A percentile compares a stretch with the other conserved stretches of the same genome.
Conservation (phyloP, 2,888 invertebrate genomes). For the Tachystola acroxantha region DNA sequence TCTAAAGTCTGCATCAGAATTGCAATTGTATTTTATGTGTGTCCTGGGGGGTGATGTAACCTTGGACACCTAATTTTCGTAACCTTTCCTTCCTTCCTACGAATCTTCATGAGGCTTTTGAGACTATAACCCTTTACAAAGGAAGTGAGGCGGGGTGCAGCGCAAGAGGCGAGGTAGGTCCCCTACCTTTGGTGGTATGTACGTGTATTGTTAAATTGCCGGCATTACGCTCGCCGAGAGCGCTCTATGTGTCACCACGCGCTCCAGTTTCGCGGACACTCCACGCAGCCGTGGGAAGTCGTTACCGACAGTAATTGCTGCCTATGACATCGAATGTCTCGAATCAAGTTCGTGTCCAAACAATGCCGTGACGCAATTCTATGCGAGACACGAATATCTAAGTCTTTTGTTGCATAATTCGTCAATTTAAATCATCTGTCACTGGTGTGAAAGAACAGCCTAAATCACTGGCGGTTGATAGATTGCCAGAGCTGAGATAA, state of each 20-base stretch:
- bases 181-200: conserved; percentile 29
- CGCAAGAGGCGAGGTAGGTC: conserved; percentile 23
- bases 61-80: no score
- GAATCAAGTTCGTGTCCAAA: conserved; percentile 35
- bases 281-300: conserved; percentile 57
- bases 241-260: conserved; percentile 55
- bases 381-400: conserved; percentile 1
- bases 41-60: no score
- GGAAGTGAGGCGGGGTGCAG: neutral
- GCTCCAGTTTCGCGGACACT: conserved; percentile 57
- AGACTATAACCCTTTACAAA: neutral
- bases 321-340: conserved; percentile 34
- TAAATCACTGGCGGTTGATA: neutral
- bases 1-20: no score
- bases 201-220: conserved; percentile 49
- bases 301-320: conserved; percentile 46
- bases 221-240: conserved; percentile 44
- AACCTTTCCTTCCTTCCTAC: no score
- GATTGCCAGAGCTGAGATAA: neutral
- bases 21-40: no score
- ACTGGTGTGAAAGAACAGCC: neutral
- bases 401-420: conserved; percentile 2
- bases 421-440: neutral
- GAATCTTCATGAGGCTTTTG: no score
- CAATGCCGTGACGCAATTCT: conserved; percentile 18